These are phyloP conservation scores for Athene cunicularia DNA, from an alignment of 2,113 vertebrate species.

Conservation along the genomic window DNA sequence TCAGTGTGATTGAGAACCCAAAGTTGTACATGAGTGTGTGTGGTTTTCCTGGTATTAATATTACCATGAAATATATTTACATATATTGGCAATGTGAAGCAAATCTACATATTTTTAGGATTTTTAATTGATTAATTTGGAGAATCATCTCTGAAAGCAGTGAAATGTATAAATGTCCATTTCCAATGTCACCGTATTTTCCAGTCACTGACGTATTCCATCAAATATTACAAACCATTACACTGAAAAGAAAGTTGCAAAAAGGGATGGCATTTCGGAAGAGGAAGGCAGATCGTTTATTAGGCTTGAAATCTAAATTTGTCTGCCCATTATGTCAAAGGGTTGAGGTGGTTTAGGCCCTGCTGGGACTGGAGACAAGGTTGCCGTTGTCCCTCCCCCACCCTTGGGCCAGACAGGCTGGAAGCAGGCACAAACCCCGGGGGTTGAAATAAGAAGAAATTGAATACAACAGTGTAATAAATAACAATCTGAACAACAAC, in stretches of 20 bases:
- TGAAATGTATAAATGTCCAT: background rate
- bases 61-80: background rate
- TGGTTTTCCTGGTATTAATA: background rate
- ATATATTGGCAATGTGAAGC: background rate
- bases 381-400: too few relatives aligned
- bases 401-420: too few relatives aligned
- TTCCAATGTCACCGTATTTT: background rate
- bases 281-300: background rate
- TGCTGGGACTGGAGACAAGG: too few relatives aligned
- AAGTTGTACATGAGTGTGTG: accelerated
- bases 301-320: background rate
- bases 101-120: background rate
- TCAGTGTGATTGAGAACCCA: background rate
- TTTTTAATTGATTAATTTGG: background rate
- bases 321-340: background rate
- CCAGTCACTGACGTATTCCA: background rate
- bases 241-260: background rate
- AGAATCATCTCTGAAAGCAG: background rate
- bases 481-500: too few relatives aligned
- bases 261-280: background rate
- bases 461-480: too few relatives aligned
- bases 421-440: too few relatives aligned
- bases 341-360: too few relatives aligned
- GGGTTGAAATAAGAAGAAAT: too few relatives aligned
- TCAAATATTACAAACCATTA: background rate